Percentiles rank a stretch among this genome's conserved stretches.
Evolutionary conservation across 2,888 invertebrate genomes (phyloP).

Genomic region (Erebia ligea): DNA sequence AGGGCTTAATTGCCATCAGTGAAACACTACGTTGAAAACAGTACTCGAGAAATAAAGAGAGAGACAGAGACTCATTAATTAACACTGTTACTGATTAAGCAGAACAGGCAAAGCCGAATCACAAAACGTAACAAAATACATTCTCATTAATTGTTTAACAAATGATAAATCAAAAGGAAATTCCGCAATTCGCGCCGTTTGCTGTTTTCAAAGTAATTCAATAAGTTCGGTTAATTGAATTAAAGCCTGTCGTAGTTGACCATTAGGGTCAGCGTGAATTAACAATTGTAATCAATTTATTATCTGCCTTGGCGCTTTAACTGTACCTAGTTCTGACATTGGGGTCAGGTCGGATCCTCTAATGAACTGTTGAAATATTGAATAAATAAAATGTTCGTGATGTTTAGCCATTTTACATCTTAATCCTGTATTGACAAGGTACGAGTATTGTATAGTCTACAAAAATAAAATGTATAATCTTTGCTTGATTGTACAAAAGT

Average conservation of each 20-base stretch:
- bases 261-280: constrained; percentile 38
- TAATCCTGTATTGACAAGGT: neutral
- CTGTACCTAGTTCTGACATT: constrained; percentile 25
- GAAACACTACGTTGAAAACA: no score
- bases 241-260: constrained; percentile 40
- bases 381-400: constrained; percentile 3
- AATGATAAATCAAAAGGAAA: constrained; percentile 27
- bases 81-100: neutral
- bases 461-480: no score
- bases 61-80: neutral
- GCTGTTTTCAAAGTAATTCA: constrained; percentile 37
- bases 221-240: constrained; percentile 38
- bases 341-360: constrained; percentile 23
- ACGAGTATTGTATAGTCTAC: neutral
- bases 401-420: neutral
- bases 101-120: constrained; percentile 2
- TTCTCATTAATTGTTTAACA: constrained; percentile 9
- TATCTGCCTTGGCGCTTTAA: constrained; percentile 31
- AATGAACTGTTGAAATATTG: constrained; percentile 16
- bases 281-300: constrained; percentile 42
- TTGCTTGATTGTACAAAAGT: no score
- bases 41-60: neutral
- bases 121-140: neutral
- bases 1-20: no score
- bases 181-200: constrained; percentile 25